Base-by-base conservation (phyloP, 2,797 vertebrate species). In the Smutsia temminckii region DNA sequence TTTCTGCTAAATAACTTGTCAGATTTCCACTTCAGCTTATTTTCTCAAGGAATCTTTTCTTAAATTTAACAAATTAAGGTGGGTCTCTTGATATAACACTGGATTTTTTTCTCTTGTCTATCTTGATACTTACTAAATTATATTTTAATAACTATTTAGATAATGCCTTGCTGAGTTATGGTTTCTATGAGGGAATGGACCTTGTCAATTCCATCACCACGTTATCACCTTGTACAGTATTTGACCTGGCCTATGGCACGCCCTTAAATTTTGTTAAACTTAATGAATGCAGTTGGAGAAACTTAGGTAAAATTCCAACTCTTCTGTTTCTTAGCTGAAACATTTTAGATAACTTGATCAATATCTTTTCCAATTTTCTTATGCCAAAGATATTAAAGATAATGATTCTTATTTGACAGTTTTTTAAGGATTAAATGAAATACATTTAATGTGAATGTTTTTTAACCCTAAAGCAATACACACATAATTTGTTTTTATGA, bases 361-460 rank as follows among this genome's bases (percentile, higher is more conserved):
- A 40, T 55, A 53, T 89, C 13, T 42, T 5, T 42, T 93, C 89
- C 9, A 32, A 3, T 66, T 92, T 49, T 72, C 7, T 87, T 77
- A 89, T 0, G 2, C 1, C 13, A 78, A 77, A 42, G 14, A 68
- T 29, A 42, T 37, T 66, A 92, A 61, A 51, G 1, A 20, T 61
- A 64, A 81, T 49, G 25, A 69, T 79, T 64, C 0, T 3, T 69
- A 40, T 37, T 40, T 83, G 32, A 18, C 55, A 49, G 6, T 16
- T 16, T 83, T 85, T 96, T 69, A 23, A 37, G 9, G 7, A 49
- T 55, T 69, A 72, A 91, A 77, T 79, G 25, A 80, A 4, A 84
- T 91, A 9, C 3, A 27, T 68, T 92, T 79, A 18, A 78, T 81
- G 57, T 7, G 3, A 81, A n/a, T 57, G 21, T 23, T 83, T 68